Conservation (phyloP, 1,140 invertebrate species). For the Daktulosphaira vitifoliae region DNA sequence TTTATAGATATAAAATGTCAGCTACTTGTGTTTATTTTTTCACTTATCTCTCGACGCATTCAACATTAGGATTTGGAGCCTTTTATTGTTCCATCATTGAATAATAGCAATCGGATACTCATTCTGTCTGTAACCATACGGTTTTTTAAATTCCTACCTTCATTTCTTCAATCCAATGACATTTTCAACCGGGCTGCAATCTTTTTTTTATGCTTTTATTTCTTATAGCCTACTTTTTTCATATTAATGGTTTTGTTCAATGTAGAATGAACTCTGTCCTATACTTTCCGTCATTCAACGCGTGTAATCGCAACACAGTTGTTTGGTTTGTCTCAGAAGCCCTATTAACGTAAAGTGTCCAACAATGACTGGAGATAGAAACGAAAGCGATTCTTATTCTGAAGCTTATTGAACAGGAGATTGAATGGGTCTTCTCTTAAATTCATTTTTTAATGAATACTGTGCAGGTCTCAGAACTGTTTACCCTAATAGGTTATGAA, state of each 20-base stretch:
- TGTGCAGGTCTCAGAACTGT: no score
- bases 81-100: neutral
- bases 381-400: neutral
- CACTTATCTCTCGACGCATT: neutral
- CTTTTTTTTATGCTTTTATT: neutral
- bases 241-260: neutral
- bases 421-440: no score
- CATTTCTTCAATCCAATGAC: slow-evolving; percentile 9
- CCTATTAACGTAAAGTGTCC: slow-evolving; percentile 13
- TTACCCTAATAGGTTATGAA: no score
- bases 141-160: neutral
- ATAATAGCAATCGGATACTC: neutral
- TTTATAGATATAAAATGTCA: no score
- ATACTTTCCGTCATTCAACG: neutral
- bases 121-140: neutral
- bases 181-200: slow-evolving; percentile 9
- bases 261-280: neutral
- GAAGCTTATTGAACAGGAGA: no score
- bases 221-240: neutral
- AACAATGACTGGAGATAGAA: neutral
- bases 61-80: neutral
- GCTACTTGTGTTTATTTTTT: no score
- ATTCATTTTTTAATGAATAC: no score
- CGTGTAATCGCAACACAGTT: slow-evolving; percentile 16
- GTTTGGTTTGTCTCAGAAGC: slow-evolving; percentile 13